Evolutionary conservation across 2,113 vertebrate species (phyloP).

Genomic region (Psephotus haematonotus): DNA sequence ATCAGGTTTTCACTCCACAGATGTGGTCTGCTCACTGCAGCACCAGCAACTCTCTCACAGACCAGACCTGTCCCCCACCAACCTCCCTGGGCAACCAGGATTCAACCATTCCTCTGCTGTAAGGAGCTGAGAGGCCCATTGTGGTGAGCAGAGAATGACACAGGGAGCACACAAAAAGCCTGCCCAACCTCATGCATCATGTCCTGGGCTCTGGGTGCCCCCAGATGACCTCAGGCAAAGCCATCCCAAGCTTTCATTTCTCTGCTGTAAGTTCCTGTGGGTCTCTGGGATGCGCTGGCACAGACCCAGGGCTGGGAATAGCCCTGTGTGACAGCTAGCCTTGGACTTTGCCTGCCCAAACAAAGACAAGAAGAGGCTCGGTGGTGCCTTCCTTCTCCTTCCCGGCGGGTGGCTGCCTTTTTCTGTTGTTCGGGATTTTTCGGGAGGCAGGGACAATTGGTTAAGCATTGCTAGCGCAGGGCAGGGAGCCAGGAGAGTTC

Average conservation of each 20-base stretch:
- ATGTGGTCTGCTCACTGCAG: neutral
- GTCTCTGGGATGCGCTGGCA: neutral
- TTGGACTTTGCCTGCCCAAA: conserved; percentile 1
- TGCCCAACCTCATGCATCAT: rapidly evolving
- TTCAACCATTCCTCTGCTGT: neutral
- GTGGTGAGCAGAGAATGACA: rapidly evolving
- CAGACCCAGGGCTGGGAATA: neutral
- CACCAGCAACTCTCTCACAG: neutral
- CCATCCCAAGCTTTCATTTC: neutral
- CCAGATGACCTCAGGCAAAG: neutral
- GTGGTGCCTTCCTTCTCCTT: neutral
- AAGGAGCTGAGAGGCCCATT: neutral
- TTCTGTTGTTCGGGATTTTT: neutral
- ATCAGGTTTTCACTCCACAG: neutral
- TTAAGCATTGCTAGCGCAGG: neutral
- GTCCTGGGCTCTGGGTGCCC: neutral
- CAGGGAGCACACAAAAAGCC: neutral
- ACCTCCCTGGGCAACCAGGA: neutral
- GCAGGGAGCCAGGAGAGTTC: neutral
- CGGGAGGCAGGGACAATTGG: neutral
- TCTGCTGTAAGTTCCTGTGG: neutral
- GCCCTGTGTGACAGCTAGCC: neutral
- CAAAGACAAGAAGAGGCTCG: neutral
- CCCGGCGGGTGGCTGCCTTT: neutral
- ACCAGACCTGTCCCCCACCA: neutral